These are phyloP conservation scores for Megastigmus dorsalis DNA, from an alignment of 2,888 invertebrate species.

Conservation along the genomic window DNA sequence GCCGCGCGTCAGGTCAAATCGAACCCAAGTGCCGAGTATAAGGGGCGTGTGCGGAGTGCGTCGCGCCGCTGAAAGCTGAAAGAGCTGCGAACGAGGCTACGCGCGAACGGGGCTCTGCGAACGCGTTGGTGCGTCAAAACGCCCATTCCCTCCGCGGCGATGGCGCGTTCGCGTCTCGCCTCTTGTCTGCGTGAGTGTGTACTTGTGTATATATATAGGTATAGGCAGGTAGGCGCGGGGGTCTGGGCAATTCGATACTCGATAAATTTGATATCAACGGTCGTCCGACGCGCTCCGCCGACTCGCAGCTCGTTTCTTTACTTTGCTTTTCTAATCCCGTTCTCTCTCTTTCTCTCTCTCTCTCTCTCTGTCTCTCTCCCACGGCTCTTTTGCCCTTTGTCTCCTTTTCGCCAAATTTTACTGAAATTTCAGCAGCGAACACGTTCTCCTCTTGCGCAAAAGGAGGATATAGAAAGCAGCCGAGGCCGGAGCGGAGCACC, in stretches of 20 bases:
- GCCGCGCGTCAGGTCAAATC: slow-evolving; percentile 5
- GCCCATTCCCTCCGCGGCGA: slow-evolving; percentile 45
- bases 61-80: neutral
- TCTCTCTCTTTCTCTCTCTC: neutral
- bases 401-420: slow-evolving; percentile 44
- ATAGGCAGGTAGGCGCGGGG: neutral
- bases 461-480: too few species aligned
- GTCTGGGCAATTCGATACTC: slow-evolving; percentile 67
- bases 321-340: too few species aligned
- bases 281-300: slow-evolving; percentile 59
- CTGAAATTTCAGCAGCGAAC: slow-evolving; percentile 57
- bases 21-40: too few species aligned
- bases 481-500: neutral
- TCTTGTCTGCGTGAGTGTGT: neutral
- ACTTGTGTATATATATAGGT: slow-evolving; percentile 21
- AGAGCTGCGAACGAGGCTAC: too few species aligned
- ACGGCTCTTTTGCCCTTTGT: neutral
- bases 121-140: slow-evolving; percentile 67
- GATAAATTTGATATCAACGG: slow-evolving; percentile 72
- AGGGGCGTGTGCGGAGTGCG: neutral
- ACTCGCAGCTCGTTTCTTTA: too few species aligned
- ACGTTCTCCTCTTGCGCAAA: slow-evolving; percentile 2
- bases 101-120: too few species aligned
- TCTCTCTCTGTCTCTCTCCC: slow-evolving; percentile 5
- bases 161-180: too few species aligned